A percentile compares a stretch with the other conserved stretches of the same genome.
Evolutionary conservation across 30 jellyfish, hydroid and myxozoan genomes (phyloP).

Genomic region (Turritopsis dohrnii): DNA sequence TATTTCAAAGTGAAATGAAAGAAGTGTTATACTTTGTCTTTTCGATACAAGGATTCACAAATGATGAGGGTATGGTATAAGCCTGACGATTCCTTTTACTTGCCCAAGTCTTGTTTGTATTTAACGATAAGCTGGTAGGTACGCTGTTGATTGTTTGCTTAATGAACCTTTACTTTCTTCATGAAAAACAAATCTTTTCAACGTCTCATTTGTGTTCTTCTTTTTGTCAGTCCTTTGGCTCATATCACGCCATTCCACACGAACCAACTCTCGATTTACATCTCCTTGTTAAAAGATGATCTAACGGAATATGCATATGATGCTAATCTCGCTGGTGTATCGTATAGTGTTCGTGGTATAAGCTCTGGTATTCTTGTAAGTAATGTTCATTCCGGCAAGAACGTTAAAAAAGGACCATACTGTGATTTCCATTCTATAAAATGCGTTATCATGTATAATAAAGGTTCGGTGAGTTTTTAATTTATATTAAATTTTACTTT

Average conservation of each 20-base stretch:
- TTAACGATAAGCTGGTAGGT: constrained; percentile 19
- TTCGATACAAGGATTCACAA: constrained; percentile 72
- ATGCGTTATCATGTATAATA: too few species aligned
- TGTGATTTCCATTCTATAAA: too few species aligned
- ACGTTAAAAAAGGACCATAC: too few species aligned
- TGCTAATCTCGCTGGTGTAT: constrained; percentile 77
- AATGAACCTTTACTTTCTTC: too few species aligned
- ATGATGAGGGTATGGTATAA: constrained; percentile 81
- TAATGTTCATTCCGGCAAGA: constrained; percentile 34
- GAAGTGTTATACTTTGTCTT: constrained; percentile 62
- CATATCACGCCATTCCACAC: constrained; percentile 56
- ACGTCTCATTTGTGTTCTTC: too few species aligned
- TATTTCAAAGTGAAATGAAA: constrained; percentile 64
- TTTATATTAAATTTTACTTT: too few species aligned
- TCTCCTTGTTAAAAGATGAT: constrained; percentile 64
- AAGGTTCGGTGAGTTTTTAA: too few species aligned
- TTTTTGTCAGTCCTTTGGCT: constrained; percentile 69
- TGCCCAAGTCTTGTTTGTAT: constrained; percentile 66
- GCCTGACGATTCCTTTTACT: constrained; percentile 68
- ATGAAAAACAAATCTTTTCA: too few species aligned
- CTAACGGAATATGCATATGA: constrained; percentile 72
- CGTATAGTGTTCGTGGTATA: constrained; percentile 40
- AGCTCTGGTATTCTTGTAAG: constrained; percentile 70
- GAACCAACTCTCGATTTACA: constrained; percentile 51
- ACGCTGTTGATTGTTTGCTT: constrained; percentile 34